phyloP scores from a whole-genome alignment of 2,888 invertebrate species.

The Lithophane leautieri region DNA sequence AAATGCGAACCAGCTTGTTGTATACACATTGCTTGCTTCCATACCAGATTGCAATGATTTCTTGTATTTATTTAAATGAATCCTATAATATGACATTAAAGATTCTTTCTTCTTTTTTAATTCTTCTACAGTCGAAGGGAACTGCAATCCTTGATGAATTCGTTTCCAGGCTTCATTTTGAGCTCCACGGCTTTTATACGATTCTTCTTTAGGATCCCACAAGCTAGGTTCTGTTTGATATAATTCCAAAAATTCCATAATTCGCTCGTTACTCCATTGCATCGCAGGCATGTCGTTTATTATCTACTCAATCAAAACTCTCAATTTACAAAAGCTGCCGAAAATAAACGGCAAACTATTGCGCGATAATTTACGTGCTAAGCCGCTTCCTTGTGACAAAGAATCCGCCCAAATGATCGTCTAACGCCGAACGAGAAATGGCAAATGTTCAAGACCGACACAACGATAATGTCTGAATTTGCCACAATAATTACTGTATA shows the following conservation, averaged over 20 bases:
- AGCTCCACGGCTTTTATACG: background rate
- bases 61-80: background rate
- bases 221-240: constrained; percentile 3
- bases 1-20: constrained; percentile 24
- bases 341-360: background rate
- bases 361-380: background rate
- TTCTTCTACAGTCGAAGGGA: background rate
- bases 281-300: background rate
- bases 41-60: background rate
- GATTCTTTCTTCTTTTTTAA: constrained; percentile 1
- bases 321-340: background rate
- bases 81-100: background rate
- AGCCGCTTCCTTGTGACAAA: background rate
- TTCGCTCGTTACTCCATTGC: constrained; percentile 7
- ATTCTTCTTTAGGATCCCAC: background rate
- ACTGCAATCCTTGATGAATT: background rate
- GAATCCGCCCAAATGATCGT: background rate
- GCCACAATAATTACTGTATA: background rate
- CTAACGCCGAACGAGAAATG: background rate
- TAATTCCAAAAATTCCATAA: background rate
- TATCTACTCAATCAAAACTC: background rate
- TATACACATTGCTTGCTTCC: background rate
- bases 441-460: background rate
- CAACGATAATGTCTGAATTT: background rate
- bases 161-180: constrained; percentile 1